Conservation (phyloP, 2,113 vertebrate genomes). For the Trematomus loennbergii region DNA sequence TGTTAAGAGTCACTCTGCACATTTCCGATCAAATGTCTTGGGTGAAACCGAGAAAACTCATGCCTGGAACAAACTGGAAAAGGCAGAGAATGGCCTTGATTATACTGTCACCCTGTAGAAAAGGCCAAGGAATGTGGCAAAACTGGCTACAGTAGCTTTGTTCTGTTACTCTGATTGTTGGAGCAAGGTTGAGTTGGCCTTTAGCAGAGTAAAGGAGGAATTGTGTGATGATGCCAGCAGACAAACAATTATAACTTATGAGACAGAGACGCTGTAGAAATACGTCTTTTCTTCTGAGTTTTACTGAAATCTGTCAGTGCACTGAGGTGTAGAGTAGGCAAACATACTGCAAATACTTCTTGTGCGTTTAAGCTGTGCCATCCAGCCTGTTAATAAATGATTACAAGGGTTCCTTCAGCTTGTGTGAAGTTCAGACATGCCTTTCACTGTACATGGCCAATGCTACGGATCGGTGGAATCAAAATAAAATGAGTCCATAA, state of each 20-base stretch:
- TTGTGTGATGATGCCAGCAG: conserved; percentile 66
- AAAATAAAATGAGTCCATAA: too few species aligned
- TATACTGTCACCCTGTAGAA: conserved; percentile 80
- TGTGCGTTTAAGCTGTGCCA: neutral
- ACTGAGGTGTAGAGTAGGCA: conserved; percentile 11
- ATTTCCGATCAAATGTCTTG: conserved; percentile 76
- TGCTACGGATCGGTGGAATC: neutral
- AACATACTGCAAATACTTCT: conserved; percentile 7
- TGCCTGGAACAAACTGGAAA: conserved; percentile 68
- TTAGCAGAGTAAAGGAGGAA: conserved; percentile 70
- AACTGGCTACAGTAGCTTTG: conserved; percentile 84
- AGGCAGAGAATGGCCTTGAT: conserved; percentile 83
- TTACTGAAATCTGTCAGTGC: conserved; percentile 3
- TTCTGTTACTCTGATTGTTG: conserved; percentile 76
- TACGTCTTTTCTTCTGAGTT: conserved; percentile 11
- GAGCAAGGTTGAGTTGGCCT: conserved; percentile 75
- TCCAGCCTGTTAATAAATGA: conserved; percentile 47
- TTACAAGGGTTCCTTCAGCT: conserved; percentile 21
- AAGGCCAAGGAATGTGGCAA: conserved; percentile 81
- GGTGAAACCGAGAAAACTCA: conserved; percentile 69
- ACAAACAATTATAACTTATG: conserved; percentile 55
- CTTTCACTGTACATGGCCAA: neutral
- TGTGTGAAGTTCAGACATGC: neutral
- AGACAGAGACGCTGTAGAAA: conserved; percentile 34
- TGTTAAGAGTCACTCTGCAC: conserved; percentile 58